A percentile compares a stretch with the other conserved stretches of the same genome.
Conservation (phyloP, 2,113 vertebrate genomes). For the Chaetodon trifascialis region DNA sequence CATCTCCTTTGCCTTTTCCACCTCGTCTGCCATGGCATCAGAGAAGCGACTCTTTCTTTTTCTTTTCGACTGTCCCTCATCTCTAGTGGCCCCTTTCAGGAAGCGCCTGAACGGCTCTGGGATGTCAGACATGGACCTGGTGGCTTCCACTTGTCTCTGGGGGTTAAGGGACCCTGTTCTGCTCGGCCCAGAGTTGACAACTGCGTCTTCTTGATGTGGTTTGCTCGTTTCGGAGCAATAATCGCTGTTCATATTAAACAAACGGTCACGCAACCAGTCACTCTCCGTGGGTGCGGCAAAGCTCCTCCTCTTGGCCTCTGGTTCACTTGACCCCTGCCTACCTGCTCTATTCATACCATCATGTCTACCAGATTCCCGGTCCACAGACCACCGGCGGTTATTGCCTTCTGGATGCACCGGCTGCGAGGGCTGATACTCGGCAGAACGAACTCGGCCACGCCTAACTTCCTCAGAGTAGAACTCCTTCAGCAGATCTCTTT, state of each 20-base stretch:
- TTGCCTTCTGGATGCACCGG: slow-evolving; percentile 11
- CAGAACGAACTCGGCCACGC: slow-evolving; percentile 4
- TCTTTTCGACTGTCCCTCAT: slow-evolving; percentile 47
- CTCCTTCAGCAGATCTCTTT: slow-evolving; percentile 62
- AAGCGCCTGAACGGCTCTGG: slow-evolving; percentile 81
- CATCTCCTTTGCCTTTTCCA: slow-evolving; percentile 64
- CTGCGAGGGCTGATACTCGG: slow-evolving; percentile 15
- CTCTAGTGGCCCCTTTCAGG: slow-evolving; percentile 37
- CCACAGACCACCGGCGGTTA: slow-evolving; percentile 36
- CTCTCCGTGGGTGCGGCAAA: slow-evolving; percentile 10
- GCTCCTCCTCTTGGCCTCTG: slow-evolving; percentile 51
- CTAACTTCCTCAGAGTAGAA: slow-evolving; percentile 65
- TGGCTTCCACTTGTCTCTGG: slow-evolving; percentile 43
- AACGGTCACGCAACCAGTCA: not conserved
- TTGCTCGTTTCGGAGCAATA: slow-evolving; percentile 40
- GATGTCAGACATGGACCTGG: slow-evolving; percentile 60
- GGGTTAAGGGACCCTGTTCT: slow-evolving; percentile 21
- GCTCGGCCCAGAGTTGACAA: not conserved
- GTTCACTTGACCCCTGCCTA: slow-evolving; percentile 49
- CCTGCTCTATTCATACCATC: slow-evolving; percentile 16
- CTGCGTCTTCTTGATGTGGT: not conserved
- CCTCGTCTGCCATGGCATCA: slow-evolving; percentile 78
- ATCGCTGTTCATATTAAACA: slow-evolving; percentile 50
- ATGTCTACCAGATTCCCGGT: slow-evolving; percentile 35
- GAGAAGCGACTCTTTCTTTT: slow-evolving; percentile 82